phyloP scores from a whole-genome alignment of 2,113 vertebrate species.

The Steatornis caripensis region DNA sequence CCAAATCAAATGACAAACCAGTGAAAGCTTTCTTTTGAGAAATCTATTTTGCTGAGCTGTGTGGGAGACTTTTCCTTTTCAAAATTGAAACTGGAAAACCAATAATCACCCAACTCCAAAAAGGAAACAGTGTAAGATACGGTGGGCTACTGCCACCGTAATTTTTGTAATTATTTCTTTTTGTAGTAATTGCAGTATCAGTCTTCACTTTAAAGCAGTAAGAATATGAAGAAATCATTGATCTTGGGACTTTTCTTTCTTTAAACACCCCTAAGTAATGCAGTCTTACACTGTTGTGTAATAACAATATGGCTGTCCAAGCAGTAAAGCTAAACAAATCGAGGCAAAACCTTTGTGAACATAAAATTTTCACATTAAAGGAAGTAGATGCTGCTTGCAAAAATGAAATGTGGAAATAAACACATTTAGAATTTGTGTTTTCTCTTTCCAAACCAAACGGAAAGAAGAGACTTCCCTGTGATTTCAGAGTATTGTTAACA shows the following conservation, averaged over 20 bases:
- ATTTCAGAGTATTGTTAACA: neutral
- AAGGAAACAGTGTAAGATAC: neutral
- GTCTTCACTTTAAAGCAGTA: too few relatives aligned
- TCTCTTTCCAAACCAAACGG: neutral
- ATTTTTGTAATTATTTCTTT: neutral
- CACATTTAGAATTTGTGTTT: neutral
- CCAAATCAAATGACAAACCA: neutral
- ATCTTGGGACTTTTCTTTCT: neutral
- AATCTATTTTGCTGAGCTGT: neutral
- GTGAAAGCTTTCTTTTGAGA: neutral
- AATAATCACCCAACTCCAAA: neutral
- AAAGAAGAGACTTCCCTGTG: neutral
- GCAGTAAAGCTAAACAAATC: neutral
- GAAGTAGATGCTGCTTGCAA: neutral
- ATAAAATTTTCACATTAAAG: neutral
- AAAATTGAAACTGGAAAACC: neutral
- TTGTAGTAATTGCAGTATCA: neutral
- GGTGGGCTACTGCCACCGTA: neutral
- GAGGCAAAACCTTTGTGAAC: neutral
- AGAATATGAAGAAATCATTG: neutral
- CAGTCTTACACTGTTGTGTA: neutral
- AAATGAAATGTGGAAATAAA: neutral
- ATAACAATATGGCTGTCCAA: neutral
- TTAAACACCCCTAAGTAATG: neutral
- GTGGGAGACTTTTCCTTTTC: neutral